Percentiles rank a stretch among this genome's conserved stretches.
These are phyloP conservation scores for Chloroceryle inda DNA, from an alignment of 2,797 vertebrate genomes.

Conservation along the genomic window DNA sequence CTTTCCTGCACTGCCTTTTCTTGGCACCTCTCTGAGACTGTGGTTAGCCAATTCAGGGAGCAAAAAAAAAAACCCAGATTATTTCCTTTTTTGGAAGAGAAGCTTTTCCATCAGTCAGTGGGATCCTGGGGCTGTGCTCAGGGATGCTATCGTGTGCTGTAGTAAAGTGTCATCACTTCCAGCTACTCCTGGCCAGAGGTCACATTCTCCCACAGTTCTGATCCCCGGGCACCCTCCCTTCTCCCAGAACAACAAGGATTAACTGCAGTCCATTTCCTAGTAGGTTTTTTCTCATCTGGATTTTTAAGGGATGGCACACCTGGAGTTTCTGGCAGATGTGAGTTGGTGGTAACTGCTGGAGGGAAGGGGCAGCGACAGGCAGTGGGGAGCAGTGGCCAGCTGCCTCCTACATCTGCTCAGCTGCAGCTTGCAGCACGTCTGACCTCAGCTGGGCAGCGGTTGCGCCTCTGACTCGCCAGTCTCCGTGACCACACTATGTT, in stretches of 20 bases:
- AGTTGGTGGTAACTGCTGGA: background rate
- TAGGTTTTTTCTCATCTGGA: background rate
- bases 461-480: background rate
- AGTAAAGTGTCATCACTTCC: background rate
- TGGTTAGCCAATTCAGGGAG: background rate
- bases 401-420: slow-evolving; percentile 33
- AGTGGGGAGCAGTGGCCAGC: background rate
- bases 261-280: background rate
- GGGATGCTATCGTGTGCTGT: slow-evolving; percentile 16
- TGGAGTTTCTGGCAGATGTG: background rate
- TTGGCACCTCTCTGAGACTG: background rate
- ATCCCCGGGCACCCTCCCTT: background rate
- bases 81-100: slow-evolving; percentile 58
- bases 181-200: slow-evolving; percentile 21
- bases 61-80: background rate
- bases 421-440: background rate
- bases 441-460: background rate
- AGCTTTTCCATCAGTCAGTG: background rate
- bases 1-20: background rate
- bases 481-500: slow-evolving; percentile 15
- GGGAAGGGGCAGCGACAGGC: background rate
- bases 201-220: background rate
- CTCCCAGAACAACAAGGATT: background rate
- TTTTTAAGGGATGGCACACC: background rate
- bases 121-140: background rate